Evolutionary conservation across 2,113 vertebrate species (phyloP).

Genomic region (Lutjanus erythropterus): DNA sequence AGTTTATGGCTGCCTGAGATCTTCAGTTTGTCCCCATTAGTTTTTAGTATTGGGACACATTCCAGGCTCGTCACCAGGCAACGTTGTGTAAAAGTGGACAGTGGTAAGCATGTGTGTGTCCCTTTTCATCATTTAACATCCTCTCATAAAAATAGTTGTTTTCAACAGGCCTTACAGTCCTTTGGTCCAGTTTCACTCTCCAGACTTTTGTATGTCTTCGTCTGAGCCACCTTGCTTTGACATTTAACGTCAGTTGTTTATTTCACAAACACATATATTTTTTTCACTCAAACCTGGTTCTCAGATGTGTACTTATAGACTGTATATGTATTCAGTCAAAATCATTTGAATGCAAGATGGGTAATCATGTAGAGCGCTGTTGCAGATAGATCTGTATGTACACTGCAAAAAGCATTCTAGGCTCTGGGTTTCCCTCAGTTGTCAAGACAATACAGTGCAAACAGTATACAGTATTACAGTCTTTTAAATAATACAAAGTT

Average conservation of each 20-base stretch:
- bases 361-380: background rate
- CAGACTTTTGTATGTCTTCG: background rate
- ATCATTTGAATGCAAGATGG: background rate
- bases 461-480: background rate
- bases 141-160: conserved; percentile 21
- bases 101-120: conserved; percentile 1
- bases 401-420: background rate
- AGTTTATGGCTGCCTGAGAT: conserved; percentile 44
- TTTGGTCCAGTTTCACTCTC: background rate
- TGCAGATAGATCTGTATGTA: background rate
- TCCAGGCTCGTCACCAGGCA: conserved; percentile 44
- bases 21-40: conserved; percentile 38
- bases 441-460: background rate
- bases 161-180: background rate
- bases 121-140: conserved; percentile 13
- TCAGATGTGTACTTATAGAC: background rate
- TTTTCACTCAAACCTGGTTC: background rate
- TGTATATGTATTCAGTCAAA: background rate
- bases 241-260: conserved; percentile 1
- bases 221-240: background rate
- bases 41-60: conserved; percentile 43
- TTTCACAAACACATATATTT: background rate
- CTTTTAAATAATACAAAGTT: background rate
- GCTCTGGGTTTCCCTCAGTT: background rate
- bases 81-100: conserved; percentile 45